Evolutionary conservation across 2,113 vertebrate species (phyloP).

Genomic region (Anseranas semipalmata): DNA sequence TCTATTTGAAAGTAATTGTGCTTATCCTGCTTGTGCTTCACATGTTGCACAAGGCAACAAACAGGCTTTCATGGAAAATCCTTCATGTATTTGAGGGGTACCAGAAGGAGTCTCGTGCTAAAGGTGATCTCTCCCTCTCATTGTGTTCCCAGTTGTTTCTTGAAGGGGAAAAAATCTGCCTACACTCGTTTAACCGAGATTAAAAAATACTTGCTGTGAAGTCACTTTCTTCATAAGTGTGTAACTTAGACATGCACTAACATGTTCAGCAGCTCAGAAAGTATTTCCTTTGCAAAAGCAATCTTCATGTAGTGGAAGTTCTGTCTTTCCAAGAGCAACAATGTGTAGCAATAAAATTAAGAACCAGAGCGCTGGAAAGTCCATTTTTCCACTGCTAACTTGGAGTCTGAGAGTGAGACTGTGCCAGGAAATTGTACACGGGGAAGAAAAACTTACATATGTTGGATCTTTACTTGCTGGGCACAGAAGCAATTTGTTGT

Average conservation of each 20-base stretch:
- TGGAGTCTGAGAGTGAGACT: background rate
- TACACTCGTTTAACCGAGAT: slow-evolving; percentile 30
- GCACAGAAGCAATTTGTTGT: slow-evolving; percentile 8
- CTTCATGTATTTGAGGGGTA: background rate
- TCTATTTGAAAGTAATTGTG: background rate
- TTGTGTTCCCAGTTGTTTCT: slow-evolving; percentile 32
- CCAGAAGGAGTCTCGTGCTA: background rate
- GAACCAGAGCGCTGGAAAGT: slow-evolving; percentile 46
- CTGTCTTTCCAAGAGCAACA: slow-evolving; percentile 59
- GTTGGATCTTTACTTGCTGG: background rate
- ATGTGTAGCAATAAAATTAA: slow-evolving; percentile 39
- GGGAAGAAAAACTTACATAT: background rate
- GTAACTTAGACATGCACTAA: slow-evolving; percentile 39
- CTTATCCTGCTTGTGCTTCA: background rate
- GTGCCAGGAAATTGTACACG: slow-evolving; percentile 38
- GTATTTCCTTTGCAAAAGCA: slow-evolving; percentile 39
- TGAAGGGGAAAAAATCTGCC: slow-evolving; percentile 34
- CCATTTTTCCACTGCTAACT: background rate
- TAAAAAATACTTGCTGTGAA: slow-evolving; percentile 54
- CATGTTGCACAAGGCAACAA: rapidly evolving
- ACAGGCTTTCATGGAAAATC: background rate
- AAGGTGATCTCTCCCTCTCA: background rate
- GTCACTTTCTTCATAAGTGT: slow-evolving; percentile 36
- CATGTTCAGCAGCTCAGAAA: slow-evolving; percentile 31
- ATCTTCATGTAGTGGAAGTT: slow-evolving; percentile 33